Conservation (phyloP, 2,888 invertebrate species). For the Scaptomyza polygonia region DNA sequence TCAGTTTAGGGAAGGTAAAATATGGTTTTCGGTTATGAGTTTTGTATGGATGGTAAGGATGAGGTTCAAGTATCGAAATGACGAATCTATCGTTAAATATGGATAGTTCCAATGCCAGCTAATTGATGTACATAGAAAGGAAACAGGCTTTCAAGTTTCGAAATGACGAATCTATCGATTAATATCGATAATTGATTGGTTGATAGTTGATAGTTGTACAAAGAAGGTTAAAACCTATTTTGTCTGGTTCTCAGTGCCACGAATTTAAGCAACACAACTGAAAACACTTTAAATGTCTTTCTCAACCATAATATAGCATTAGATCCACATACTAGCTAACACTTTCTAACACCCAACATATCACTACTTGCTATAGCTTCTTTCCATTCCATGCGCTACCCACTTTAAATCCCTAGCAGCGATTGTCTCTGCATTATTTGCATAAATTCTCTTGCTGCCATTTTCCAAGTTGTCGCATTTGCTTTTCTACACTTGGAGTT, state of each 20-base stretch:
- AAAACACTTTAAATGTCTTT: not conserved
- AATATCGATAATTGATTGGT: no score
- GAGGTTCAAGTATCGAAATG: no score
- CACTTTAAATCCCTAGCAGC: not conserved
- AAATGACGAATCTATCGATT: no score
- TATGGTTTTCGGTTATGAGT: not conserved
- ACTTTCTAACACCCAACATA: not conserved
- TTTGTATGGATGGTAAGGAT: not conserved
- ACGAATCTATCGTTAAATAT: no score
- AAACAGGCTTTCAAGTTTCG: no score
- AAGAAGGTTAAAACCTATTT: no score
- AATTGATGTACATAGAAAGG: no score
- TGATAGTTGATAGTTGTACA: no score
- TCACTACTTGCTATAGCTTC: not conserved
- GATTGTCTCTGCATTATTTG: constrained; percentile 25
- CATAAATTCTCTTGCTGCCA: constrained; percentile 20
- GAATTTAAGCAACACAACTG: not conserved
- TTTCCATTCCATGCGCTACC: not conserved
- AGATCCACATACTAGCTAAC: not conserved
- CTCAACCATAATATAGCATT: constrained; percentile 5
- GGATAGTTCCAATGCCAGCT: no score
- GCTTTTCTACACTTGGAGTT: constrained; percentile 4
- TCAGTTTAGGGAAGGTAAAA: not conserved
- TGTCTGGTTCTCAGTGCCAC: no score
- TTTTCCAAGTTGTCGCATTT: constrained; percentile 8